Evolutionary conservation across 2,888 invertebrate genomes (phyloP), one percentile per base, ranked within the genome.

Genomic region (Merodon equestris): DNA sequence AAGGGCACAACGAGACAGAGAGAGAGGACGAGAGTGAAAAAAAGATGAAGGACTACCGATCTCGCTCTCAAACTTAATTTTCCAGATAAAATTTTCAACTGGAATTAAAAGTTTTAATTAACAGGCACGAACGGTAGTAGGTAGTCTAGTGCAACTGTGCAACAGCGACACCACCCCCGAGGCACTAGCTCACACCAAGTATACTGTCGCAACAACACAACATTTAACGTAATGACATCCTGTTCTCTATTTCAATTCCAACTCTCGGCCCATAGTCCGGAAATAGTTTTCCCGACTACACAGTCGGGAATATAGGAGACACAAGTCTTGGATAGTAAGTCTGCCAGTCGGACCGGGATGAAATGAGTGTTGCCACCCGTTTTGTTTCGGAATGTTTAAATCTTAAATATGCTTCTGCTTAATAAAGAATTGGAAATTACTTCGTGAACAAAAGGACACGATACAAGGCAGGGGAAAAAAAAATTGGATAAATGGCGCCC

Each of bases 71-170:
- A 79, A 74, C 79, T 79, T 81, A 81, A 81, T 81, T 75, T 81
- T 75, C 70, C 75, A 75, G 81, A 81, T 81, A 81, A 81, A 81
- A 82, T 82, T 82, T 82, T 82, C 81, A 82, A 81, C 82, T 82
- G 82, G 82, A 82, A 82, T 82, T 82, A 82, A 82, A 82, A 82
- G 79, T 82, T 82, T 82, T 82, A 82, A 82, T 82, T 82, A 82
- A 81, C 82, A 82, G 67, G 64, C 81, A 75, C 68, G 64, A 77
- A 72, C 63, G 75, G 50, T 56, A 58, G 19, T 13, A 45, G 56
- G 44, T 44, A 14, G 45, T 64, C 14, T 34, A 63, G 15, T 17
- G 18, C 51, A 1, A 40, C 40, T 40, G 27, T 27, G 40, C 40
- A 40, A 40, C 40, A 40, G 5, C 42, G 4, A 50, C 27, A 50